phyloP scores from a whole-genome alignment of 2,797 vertebrate genomes.

The Antrozous pallidus region DNA sequence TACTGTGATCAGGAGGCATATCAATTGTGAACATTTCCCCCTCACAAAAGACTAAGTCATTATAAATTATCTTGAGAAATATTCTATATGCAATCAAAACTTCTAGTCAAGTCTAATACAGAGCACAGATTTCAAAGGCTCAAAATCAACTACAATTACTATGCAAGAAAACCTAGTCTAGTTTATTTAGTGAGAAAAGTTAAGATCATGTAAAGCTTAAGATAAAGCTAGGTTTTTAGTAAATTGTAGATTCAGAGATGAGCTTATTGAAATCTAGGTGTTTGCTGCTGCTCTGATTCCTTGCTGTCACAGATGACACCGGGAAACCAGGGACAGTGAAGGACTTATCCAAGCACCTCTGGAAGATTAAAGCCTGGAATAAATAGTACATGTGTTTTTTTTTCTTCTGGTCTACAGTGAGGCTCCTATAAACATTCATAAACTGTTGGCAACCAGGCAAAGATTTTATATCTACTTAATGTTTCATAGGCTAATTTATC shows the following conservation, averaged over 20 bases:
- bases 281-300: background rate
- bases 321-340: background rate
- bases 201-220: background rate
- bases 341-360: conserved; percentile 28
- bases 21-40: background rate
- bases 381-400: background rate
- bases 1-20: background rate
- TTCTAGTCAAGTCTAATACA: background rate
- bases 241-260: conserved; percentile 5
- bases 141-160: background rate
- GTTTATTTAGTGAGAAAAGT: background rate
- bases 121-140: background rate
- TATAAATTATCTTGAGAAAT: conserved; percentile 29
- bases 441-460: conserved; percentile 28
- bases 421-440: conserved; percentile 34
- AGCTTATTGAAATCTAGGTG: conserved; percentile 4
- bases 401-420: background rate
- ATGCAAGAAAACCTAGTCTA: background rate
- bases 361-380: background rate
- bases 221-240: background rate
- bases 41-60: background rate
- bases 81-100: background rate
- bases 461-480: conserved; percentile 42
- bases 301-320: background rate
- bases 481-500: conserved; percentile 58